phyloP scores from a whole-genome alignment of 2,888 invertebrate genomes.

The Stenodera caucasica region DNA sequence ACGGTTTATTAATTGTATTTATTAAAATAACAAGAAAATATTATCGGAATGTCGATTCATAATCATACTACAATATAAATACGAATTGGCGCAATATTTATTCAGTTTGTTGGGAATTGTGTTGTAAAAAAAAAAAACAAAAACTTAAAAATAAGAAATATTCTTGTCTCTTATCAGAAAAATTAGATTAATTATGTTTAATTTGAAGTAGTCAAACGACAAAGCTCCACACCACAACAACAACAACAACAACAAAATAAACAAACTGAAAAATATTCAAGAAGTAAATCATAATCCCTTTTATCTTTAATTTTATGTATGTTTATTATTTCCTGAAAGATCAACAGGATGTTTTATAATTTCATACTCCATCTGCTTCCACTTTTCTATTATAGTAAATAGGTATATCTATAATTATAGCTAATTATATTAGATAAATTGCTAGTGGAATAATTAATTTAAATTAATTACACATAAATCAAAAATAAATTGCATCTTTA shows the following conservation, averaged over 20 bases:
- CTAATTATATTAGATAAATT: not conserved
- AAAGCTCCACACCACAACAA: not conserved
- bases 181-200: not conserved
- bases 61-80: too few relatives aligned
- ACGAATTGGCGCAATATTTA: not conserved
- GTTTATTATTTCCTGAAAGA: constrained; percentile 35
- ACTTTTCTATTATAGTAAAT: not conserved
- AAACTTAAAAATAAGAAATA: too few relatives aligned
- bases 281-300: constrained; percentile 32
- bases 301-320: constrained; percentile 37
- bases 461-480: constrained; percentile 1
- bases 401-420: too few relatives aligned
- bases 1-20: not conserved
- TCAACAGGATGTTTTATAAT: constrained; percentile 40
- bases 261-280: too few relatives aligned
- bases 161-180: too few relatives aligned
- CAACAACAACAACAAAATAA: not conserved
- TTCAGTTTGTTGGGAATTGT: too few relatives aligned
- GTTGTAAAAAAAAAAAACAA: too few relatives aligned
- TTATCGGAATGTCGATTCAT: too few relatives aligned
- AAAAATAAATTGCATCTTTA: not conserved
- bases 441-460: not conserved
- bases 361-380: not conserved
- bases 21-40: too few relatives aligned
- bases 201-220: not conserved